These are phyloP conservation scores for Antheraea yamamai DNA, from an alignment of 2,888 invertebrate species.

Conservation along the genomic window DNA sequence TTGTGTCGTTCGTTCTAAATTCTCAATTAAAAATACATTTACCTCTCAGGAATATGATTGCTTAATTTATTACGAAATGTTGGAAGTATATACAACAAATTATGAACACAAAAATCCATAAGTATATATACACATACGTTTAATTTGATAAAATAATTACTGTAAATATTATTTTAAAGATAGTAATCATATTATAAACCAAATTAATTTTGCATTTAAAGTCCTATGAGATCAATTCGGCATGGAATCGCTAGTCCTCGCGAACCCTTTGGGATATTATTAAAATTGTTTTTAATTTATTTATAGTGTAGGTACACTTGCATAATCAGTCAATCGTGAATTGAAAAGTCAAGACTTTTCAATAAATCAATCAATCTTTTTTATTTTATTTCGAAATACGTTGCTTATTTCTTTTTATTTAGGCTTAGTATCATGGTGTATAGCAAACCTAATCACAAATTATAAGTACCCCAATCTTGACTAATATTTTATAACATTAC, in stretches of 20 bases:
- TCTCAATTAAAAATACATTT: not conserved
- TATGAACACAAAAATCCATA: not conserved
- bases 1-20: not conserved
- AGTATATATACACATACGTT: not conserved
- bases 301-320: not conserved
- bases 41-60: not conserved
- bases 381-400: not conserved
- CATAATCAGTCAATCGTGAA: not conserved
- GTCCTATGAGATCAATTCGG: not conserved
- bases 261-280: not conserved
- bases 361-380: not conserved
- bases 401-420: not conserved
- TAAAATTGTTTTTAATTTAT: not conserved
- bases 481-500: too few relatives aligned
- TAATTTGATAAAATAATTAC: not conserved
- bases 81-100: not conserved
- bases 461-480: not conserved
- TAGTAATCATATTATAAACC: not conserved
- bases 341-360: not conserved
- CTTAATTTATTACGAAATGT: not conserved
- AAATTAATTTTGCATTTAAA: not conserved
- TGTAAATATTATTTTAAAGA: not conserved
- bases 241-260: not conserved
- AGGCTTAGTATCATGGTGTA: not conserved
- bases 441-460: not conserved